Percentiles rank a stretch among this genome's conserved stretches.
These are phyloP conservation scores for Dreissena rostriformis DNA, from an alignment of 1,140 invertebrate genomes.

Conservation along the genomic window DNA sequence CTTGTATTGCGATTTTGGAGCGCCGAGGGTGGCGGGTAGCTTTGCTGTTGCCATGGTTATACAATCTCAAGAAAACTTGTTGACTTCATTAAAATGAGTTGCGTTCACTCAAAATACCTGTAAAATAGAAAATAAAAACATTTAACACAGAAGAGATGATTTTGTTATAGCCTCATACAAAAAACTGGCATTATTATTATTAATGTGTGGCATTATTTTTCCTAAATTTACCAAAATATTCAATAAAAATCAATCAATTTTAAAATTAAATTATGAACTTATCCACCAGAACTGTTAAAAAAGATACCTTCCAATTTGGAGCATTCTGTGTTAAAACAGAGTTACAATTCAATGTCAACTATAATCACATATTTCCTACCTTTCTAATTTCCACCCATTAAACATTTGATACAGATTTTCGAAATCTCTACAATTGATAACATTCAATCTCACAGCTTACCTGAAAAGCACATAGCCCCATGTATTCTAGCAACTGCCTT, in stretches of 20 bases:
- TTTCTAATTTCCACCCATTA: background rate
- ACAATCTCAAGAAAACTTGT: background rate
- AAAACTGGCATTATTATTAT: too few species aligned
- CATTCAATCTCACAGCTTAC: background rate
- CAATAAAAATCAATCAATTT: too few species aligned
- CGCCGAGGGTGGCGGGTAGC: conserved; percentile 1
- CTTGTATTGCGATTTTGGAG: conserved; percentile 37
- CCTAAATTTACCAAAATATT: too few species aligned
- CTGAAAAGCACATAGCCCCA: background rate
- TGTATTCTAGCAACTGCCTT: background rate
- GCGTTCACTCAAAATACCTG: background rate
- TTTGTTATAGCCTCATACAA: too few species aligned
- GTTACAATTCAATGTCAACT: too few species aligned
- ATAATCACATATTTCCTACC: too few species aligned
- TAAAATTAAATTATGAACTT: too few species aligned
- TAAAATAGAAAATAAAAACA: background rate
- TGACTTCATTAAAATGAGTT: background rate
- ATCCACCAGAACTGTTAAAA: too few species aligned
- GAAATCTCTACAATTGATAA: conserved; percentile 1
- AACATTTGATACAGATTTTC: background rate
- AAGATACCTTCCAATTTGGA: too few species aligned
- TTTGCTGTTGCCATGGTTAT: conserved; percentile 20
- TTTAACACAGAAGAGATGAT: background rate
- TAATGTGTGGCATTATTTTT: too few species aligned
- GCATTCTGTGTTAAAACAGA: too few species aligned